A percentile compares a stretch with the other conserved stretches of the same genome.
These are phyloP conservation scores for Megaceryle torquata DNA, from an alignment of 2,113 vertebrate genomes.

Conservation along the genomic window DNA sequence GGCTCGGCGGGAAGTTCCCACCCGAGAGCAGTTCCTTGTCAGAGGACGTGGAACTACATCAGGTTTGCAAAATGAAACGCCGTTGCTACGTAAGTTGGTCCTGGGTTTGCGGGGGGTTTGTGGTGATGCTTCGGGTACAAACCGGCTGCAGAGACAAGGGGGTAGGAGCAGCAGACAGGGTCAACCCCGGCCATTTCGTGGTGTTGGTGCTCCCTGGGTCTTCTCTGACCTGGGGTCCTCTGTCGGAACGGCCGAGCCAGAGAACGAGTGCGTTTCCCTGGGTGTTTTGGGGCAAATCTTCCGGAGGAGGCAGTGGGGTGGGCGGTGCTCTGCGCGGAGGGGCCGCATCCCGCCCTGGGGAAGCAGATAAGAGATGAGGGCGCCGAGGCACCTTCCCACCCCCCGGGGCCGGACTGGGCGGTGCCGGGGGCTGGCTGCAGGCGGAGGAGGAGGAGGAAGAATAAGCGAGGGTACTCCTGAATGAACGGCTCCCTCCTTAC, in stretches of 20 bases:
- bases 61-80: not conserved
- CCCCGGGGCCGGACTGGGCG: not conserved
- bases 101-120: not conserved
- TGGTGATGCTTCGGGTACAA: not conserved
- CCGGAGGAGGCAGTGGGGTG: not conserved
- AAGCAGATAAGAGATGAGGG: not conserved
- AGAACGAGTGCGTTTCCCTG: fast-evolving
- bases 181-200: not conserved
- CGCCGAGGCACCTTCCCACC: not conserved
- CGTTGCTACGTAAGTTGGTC: not conserved
- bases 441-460: not conserved
- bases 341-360: too few relatives aligned
- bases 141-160: fast-evolving
- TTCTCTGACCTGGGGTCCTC: not conserved
- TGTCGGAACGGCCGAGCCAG: not conserved
- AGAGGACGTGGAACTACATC: not conserved
- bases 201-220: not conserved
- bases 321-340: not conserved
- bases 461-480: constrained; percentile 12
- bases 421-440: not conserved
- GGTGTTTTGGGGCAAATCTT: too few relatives aligned
- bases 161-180: fast-evolving
- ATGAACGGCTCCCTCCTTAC: constrained; percentile 27
- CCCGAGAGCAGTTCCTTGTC: not conserved
- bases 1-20: not conserved